Evolutionary conservation across 1,140 invertebrate genomes (phyloP), one percentile per base, ranked within the genome.

Genomic region (Leptopilina clavipes): DNA sequence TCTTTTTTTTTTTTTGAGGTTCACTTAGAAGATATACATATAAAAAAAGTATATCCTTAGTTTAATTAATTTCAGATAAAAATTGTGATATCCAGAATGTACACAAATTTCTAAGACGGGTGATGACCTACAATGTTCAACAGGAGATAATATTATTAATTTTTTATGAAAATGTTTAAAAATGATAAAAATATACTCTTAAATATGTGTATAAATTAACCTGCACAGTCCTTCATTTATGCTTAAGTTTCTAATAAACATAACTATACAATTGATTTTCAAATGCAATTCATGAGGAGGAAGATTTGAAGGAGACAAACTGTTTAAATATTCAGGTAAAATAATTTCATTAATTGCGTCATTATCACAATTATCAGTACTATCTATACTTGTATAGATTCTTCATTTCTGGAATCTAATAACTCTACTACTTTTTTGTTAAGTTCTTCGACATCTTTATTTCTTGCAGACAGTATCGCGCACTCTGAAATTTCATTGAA

Each of bases 271-370:
- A 72, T 79, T 79, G 56, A 71, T 73, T 78, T 78, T 81, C 48
- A 85, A 54, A 59, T 73, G 52, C 54, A 85, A 74, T 74, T 82
- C 73, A 73, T 83, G 76, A 44, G 77, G 78, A 11, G 82, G 81
- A n/a, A 82, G 71, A 43, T 19, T 44, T 44, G 79, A 9, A 18
- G 71, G 76, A n/a, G 18, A 25, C 71, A 80, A 70, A 14, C 43
- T 72, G 71, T 76, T 76, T 56, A 80, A 65, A 73, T 78, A 78
- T 72, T 80, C 76, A 44, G 65, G 74, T 43, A 79, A 74, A n/a
- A 79, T n/a, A 37, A 40, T 59, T 71, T 76, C 74, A 65, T 40
- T 71, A 54, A 72, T 40, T 18, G 19, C 74, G n/a, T 78, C 70
- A 44, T 8, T 71, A n/a, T n/a, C n/a, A n/a, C n/a, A n/a, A n/a